Percentiles rank a stretch among this genome's conserved stretches.
Conservation (phyloP, 2,888 invertebrate genomes). For the Dendrolimus pini region DNA sequence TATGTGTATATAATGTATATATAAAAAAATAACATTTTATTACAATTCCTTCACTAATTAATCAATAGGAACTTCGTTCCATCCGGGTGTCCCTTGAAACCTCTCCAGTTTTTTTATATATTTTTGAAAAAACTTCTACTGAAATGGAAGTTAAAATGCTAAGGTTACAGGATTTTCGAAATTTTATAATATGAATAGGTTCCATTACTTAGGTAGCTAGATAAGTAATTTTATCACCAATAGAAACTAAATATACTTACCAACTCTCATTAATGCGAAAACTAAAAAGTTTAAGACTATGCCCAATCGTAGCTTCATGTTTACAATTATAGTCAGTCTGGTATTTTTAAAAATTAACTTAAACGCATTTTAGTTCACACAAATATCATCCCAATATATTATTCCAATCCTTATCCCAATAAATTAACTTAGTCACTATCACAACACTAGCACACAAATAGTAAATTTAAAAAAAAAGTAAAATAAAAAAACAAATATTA, state of each 20-base stretch:
- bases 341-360: not conserved
- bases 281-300: conserved; percentile 43
- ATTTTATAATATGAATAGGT: too few species aligned
- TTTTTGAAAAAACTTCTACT: too few species aligned
- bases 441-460: conserved; percentile 10
- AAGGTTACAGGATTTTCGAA: too few species aligned
- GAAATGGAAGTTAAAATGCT: too few species aligned
- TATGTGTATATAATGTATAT: too few species aligned
- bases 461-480: conserved; percentile 2
- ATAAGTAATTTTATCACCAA: too few species aligned
- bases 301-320: conserved; percentile 51
- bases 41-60: too few species aligned
- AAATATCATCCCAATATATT: not conserved
- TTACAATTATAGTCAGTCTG: conserved; percentile 20
- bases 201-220: too few species aligned
- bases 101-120: too few species aligned
- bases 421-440: conserved; percentile 4
- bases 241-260: conserved; percentile 37
- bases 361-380: not conserved
- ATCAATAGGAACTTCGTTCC: too few species aligned
- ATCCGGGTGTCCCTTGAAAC: too few species aligned
- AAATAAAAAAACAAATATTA: conserved; percentile 11
- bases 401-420: not conserved
- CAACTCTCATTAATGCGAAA: conserved; percentile 33
- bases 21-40: too few species aligned